Conservation (phyloP, 2,888 invertebrate species). For the Morpho achilles region DNA sequence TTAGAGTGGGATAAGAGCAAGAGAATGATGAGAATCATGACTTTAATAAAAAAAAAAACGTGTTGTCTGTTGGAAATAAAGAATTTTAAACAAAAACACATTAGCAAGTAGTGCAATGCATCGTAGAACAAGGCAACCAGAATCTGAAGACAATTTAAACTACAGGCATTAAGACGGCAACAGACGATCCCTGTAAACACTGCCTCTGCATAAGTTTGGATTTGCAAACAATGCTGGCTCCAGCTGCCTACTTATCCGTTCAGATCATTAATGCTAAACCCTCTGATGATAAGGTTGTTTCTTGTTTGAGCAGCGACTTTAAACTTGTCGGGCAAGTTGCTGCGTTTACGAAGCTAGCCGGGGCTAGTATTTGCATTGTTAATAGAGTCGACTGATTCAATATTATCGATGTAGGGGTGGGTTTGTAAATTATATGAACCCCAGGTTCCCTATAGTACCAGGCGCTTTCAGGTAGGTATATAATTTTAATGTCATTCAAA, state of each 20-base stretch:
- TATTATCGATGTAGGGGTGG: slow-evolving; percentile 49
- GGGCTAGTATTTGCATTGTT: slow-evolving; percentile 66
- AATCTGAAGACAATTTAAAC: slow-evolving; percentile 54
- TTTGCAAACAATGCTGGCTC: slow-evolving; percentile 61
- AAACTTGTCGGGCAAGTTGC: slow-evolving; percentile 38
- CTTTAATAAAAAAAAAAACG: too few relatives aligned
- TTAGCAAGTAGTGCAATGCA: too few relatives aligned
- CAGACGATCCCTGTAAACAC: slow-evolving; percentile 66
- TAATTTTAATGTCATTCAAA: neutral
- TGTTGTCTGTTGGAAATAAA: too few relatives aligned
- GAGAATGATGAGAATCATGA: too few relatives aligned
- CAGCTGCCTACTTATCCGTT: slow-evolving; percentile 38
- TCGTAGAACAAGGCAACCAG: neutral
- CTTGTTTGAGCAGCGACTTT: neutral
- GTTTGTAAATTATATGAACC: slow-evolving; percentile 34
- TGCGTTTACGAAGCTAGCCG: slow-evolving; percentile 61
- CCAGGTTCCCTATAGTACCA: neutral
- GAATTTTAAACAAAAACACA: too few relatives aligned
- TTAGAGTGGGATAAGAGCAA: too few relatives aligned
- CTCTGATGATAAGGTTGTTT: slow-evolving; percentile 22
- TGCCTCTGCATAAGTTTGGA: slow-evolving; percentile 65
- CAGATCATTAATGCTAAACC: slow-evolving; percentile 22
- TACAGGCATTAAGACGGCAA: slow-evolving; percentile 61
- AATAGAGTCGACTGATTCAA: slow-evolving; percentile 68
- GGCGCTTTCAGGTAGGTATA: neutral